Base-by-base conservation (phyloP, 1,140 invertebrate species). In the Littorina saxatilis region DNA sequence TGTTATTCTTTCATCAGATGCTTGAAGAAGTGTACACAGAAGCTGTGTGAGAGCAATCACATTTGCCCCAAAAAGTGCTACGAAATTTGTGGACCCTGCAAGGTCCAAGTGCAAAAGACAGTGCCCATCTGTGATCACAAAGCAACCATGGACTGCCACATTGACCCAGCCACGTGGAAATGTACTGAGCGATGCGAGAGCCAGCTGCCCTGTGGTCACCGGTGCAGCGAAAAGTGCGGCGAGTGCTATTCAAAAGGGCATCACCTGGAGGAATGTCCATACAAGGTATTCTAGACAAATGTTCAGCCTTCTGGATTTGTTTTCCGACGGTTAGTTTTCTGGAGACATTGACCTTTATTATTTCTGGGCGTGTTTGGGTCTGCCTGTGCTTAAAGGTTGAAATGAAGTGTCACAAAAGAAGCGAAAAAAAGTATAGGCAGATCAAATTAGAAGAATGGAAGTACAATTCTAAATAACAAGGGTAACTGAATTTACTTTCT, bases 171-270 rank as follows among this genome's bases (percentile, higher is more conserved):
- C 77, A 95, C 96, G 89, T 27, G 79, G 27, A 29, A 79, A 9
- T 92, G 92, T 82, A n/a, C n/a, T 0, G 27, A 85, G 37, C 77
- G 75, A 9, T 92, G 90, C 55, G 79, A 83, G 32, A 61, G 82
- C 37, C 79, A 73, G 29, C 79, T 91, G 9, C 79, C 35, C 20
- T 92, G 91, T 82, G 88, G 89, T 2, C 91, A 92, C 50, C 91
- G 86, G 78, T 96, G 95, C 86, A 86, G 82, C 0, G 91, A 92
- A 23, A 84, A 87, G 43, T 96, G 95, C 89, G 94, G 95, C 2
- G 89, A 92, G 39, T 93, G 93, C 2, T 95, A 95, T 2, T 86
- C 89, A 2, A 86, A 88, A 0, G 95, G 95, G 82, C 88, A 91
- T 84, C 94, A 95, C 66, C 66, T 76, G 32, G 84, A 83, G 58